phyloP scores from a whole-genome alignment of 2,113 vertebrate genomes.

The Channa argus region DNA sequence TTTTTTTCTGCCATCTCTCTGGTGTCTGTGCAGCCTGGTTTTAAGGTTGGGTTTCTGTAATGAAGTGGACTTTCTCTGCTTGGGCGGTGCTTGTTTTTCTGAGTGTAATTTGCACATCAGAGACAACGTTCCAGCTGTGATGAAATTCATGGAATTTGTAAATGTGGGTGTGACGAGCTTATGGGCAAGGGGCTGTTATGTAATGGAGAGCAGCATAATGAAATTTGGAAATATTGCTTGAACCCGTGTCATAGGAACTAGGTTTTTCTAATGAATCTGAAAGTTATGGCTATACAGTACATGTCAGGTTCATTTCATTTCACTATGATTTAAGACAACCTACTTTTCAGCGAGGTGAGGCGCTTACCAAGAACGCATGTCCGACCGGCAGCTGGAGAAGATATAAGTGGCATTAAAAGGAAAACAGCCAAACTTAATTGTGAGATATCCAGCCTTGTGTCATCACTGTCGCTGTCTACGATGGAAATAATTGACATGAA shows the following conservation, averaged over 20 bases:
- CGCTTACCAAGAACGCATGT: constrained; percentile 1
- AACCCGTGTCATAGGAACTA: constrained; percentile 40
- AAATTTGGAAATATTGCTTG: constrained; percentile 65
- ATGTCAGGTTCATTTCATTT: constrained; percentile 44
- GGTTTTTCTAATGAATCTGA: constrained; percentile 45
- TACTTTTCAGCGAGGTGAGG: constrained; percentile 14
- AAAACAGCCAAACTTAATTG: constrained; percentile 14
- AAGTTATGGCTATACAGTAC: constrained; percentile 10
- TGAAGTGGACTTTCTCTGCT: constrained; percentile 24
- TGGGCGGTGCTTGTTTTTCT: constrained; percentile 59
- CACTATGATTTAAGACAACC: constrained; percentile 7
- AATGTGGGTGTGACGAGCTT: constrained; percentile 71
- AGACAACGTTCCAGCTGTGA: constrained; percentile 71
- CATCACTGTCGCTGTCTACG: constrained; percentile 15
- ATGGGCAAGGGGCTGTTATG: constrained; percentile 68
- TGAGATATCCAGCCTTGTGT: constrained; percentile 17
- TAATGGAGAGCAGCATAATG: constrained; percentile 68
- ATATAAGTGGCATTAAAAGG: constrained; percentile 15
- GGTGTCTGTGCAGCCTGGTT: background rate
- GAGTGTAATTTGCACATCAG: constrained; percentile 73
- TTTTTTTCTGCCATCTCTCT: background rate
- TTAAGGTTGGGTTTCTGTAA: constrained; percentile 6
- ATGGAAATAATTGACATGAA: constrained; percentile 54
- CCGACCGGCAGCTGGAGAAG: constrained; percentile 1
- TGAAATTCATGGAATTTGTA: constrained; percentile 78